Evolutionary conservation across 2,113 vertebrate genomes (phyloP).

Genomic region (Alces alces): DNA sequence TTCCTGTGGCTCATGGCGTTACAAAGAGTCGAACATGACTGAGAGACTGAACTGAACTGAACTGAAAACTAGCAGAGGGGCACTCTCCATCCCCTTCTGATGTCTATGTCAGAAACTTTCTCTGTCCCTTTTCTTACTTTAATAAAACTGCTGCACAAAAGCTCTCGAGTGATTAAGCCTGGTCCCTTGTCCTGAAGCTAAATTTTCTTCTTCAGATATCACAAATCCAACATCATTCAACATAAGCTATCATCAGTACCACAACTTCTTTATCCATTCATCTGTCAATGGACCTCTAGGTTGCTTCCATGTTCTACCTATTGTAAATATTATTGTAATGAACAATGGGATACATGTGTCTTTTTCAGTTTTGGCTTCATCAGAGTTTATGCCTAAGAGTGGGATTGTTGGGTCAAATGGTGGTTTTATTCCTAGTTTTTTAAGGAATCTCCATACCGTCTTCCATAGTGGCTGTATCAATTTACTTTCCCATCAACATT

Average conservation of each 20-base stretch:
- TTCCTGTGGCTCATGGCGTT: not conserved
- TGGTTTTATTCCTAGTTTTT: not conserved
- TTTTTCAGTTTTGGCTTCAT: not conserved
- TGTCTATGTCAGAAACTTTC: not conserved
- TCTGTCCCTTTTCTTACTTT: not conserved
- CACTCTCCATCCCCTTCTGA: not conserved
- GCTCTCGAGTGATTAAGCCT: not conserved
- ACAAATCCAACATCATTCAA: not conserved
- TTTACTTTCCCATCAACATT: not conserved
- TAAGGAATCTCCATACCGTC: not conserved
- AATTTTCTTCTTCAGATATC: not conserved
- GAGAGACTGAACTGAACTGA: not conserved
- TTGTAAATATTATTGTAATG: not conserved
- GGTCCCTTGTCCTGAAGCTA: not conserved
- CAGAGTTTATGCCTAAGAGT: not conserved
- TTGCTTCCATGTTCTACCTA: not conserved
- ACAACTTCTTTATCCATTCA: not conserved
- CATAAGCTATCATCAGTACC: not conserved
- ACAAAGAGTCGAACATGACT: not conserved
- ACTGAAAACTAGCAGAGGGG: not conserved
- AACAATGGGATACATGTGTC: not conserved
- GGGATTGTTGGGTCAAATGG: not conserved
- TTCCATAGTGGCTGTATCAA: not conserved
- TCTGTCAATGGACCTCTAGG: not conserved
- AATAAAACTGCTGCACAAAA: not conserved